Percentiles rank a stretch among this genome's conserved stretches.
Conservation (phyloP, 1,140 invertebrate species). For the Caerostris darwini region DNA sequence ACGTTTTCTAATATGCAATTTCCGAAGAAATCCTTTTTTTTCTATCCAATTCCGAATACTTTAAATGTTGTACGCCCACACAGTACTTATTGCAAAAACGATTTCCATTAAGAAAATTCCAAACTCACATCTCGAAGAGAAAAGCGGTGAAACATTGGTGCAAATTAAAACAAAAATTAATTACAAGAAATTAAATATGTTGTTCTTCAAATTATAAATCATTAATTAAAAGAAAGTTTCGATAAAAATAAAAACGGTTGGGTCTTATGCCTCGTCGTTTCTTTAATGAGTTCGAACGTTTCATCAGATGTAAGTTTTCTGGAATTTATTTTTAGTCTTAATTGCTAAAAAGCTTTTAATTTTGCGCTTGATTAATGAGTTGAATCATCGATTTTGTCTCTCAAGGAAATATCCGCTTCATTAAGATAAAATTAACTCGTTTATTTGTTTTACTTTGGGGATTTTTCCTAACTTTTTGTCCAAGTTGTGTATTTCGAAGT, state of each 20-base stretch:
- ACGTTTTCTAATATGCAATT: neutral
- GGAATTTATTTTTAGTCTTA: slow-evolving; percentile 67
- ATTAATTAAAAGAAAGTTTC: slow-evolving; percentile 71
- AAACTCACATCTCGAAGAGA: neutral
- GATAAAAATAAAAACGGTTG: slow-evolving; percentile 15
- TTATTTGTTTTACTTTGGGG: neutral
- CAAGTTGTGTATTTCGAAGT: neutral
- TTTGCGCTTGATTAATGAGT: slow-evolving; percentile 74
- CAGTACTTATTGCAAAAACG: neutral
- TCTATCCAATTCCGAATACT: neutral
- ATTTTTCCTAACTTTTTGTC: neutral
- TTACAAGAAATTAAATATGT: slow-evolving; percentile 67
- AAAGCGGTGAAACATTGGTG: neutral
- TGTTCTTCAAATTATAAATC: slow-evolving; percentile 69
- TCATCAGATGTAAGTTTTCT: slow-evolving; percentile 43
- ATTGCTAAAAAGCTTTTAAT: slow-evolving; percentile 76
- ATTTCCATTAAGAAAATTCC: slow-evolving; percentile 29
- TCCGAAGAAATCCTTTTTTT: neutral
- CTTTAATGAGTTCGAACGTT: slow-evolving; percentile 55
- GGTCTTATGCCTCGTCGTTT: neutral
- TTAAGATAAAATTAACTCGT: slow-evolving; percentile 74
- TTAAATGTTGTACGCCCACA: neutral
- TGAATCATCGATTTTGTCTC: slow-evolving; percentile 64
- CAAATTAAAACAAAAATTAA: slow-evolving; percentile 41
- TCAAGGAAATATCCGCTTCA: slow-evolving; percentile 65